Evolutionary conservation across 2,888 invertebrate species (phyloP).

Genomic region (Idaea aversata): DNA sequence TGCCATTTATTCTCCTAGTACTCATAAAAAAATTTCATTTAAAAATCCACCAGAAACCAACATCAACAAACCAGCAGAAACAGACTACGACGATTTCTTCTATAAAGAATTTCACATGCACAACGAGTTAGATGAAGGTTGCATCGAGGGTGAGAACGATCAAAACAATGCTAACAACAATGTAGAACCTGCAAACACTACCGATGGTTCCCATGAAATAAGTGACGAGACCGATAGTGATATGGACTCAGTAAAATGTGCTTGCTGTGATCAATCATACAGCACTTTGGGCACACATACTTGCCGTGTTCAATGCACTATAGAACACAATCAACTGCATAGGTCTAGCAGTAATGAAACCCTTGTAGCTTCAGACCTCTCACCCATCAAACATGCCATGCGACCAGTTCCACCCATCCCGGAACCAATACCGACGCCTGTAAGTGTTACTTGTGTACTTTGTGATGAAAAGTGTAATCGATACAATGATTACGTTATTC

Average conservation of each 20-base stretch:
- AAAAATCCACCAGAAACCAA: constrained; percentile 43
- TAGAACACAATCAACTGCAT: constrained; percentile 63
- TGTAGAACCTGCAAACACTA: constrained; percentile 18
- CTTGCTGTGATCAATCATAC: constrained; percentile 65
- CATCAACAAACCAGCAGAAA: constrained; percentile 49
- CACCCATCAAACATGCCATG: constrained; percentile 34
- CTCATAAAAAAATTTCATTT: not conserved
- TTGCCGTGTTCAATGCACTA: constrained; percentile 67
- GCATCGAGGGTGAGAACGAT: constrained; percentile 63
- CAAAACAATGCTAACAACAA: constrained; percentile 54
- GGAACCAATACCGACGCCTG: constrained; percentile 31
- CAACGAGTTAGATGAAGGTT: constrained; percentile 46
- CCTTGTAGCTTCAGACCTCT: constrained; percentile 61
- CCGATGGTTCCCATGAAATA: constrained; percentile 40
- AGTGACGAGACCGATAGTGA: constrained; percentile 76
- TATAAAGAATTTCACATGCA: constrained; percentile 69
- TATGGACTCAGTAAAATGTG: constrained; percentile 72
- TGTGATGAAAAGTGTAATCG: constrained; percentile 68
- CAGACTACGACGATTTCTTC: constrained; percentile 62
- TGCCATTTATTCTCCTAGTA: not conserved
- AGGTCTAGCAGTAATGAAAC: constrained; percentile 69
- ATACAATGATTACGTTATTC: constrained; percentile 63
- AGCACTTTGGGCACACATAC: constrained; percentile 61
- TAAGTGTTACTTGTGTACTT: constrained; percentile 65
- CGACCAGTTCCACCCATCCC: constrained; percentile 37